phyloP scores from a whole-genome alignment of 1,140 invertebrate species.

The Acyrthosiphon pisum region DNA sequence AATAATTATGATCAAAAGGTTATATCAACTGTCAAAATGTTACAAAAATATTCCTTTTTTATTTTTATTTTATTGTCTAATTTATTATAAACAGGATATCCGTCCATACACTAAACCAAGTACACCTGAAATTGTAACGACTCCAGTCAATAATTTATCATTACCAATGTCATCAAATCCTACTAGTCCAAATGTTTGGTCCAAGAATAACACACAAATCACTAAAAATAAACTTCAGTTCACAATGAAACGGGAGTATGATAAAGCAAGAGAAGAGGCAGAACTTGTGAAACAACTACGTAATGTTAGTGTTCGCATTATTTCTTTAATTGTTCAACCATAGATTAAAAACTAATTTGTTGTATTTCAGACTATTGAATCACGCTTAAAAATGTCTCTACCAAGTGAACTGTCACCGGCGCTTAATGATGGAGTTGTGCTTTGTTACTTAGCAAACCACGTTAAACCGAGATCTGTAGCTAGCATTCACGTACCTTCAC shows the following conservation, averaged over 20 bases:
- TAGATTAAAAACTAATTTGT: neutral
- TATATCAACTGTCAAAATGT: neutral
- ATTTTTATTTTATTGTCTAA: neutral
- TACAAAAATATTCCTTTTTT: neutral
- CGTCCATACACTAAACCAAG: constrained; percentile 46
- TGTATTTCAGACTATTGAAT: constrained; percentile 81
- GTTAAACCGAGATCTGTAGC: constrained; percentile 87
- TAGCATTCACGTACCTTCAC: constrained; percentile 93
- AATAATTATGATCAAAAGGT: constrained; percentile 50
- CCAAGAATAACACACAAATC: neutral
- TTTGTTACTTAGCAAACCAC: constrained; percentile 93
- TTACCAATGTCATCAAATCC: neutral
- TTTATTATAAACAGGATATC: constrained; percentile 40
- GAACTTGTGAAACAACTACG: constrained; percentile 84
- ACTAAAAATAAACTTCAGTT: constrained; percentile 77
- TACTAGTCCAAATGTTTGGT: neutral
- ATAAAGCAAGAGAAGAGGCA: constrained; percentile 87
- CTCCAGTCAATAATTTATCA: constrained; percentile 20
- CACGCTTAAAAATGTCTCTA: constrained; percentile 84
- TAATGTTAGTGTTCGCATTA: constrained; percentile 69
- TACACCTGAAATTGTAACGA: constrained; percentile 31
- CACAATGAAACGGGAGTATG: constrained; percentile 89
- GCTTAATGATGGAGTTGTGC: constrained; percentile 87
- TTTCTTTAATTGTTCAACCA: neutral
- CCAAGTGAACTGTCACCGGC: constrained; percentile 87